Percentiles rank a stretch among this genome's conserved stretches.
These are phyloP conservation scores for Zoanthus solanderi DNA, from an alignment of 92 coral and sea anemone genomes.

Conservation along the genomic window DNA sequence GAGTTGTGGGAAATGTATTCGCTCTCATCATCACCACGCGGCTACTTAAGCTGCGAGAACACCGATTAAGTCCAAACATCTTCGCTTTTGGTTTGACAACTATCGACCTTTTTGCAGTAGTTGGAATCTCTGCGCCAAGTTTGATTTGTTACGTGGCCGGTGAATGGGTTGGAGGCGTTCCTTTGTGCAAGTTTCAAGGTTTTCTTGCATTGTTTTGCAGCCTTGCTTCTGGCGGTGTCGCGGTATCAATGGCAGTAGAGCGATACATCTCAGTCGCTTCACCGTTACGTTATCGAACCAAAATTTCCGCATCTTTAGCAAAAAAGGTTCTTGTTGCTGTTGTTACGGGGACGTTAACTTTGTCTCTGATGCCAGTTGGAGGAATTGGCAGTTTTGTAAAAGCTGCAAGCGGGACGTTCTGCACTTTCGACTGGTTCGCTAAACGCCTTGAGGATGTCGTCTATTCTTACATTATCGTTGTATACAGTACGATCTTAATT, in stretches of 20 bases:
- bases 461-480: not conserved
- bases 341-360: not conserved
- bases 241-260: slow-evolving; percentile 12
- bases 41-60: not conserved
- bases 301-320: slow-evolving; percentile 5
- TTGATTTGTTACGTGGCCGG: slow-evolving; percentile 4
- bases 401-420: slow-evolving; percentile 5
- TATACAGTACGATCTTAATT: not conserved
- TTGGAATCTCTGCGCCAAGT: slow-evolving; percentile 11
- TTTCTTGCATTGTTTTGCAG: slow-evolving; percentile 21
- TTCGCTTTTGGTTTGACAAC: slow-evolving; percentile 17
- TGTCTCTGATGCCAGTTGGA: not conserved
- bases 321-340: not conserved
- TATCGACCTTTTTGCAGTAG: slow-evolving; percentile 8
- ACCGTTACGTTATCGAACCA: not conserved
- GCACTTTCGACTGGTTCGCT: slow-evolving; percentile 12
- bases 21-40: slow-evolving; percentile 4
- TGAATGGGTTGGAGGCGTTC: slow-evolving; percentile 12
- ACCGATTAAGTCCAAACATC: not conserved
- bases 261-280: slow-evolving; percentile 12
- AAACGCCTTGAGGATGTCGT: not conserved
- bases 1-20: not conserved
- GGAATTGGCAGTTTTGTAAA: not conserved
- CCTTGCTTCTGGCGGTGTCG: slow-evolving; percentile 17
- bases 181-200: slow-evolving; percentile 27